Evolutionary conservation across 2,888 invertebrate genomes (phyloP), one percentile per base, ranked within the genome.

Genomic region (Callyntrura sp.): DNA sequence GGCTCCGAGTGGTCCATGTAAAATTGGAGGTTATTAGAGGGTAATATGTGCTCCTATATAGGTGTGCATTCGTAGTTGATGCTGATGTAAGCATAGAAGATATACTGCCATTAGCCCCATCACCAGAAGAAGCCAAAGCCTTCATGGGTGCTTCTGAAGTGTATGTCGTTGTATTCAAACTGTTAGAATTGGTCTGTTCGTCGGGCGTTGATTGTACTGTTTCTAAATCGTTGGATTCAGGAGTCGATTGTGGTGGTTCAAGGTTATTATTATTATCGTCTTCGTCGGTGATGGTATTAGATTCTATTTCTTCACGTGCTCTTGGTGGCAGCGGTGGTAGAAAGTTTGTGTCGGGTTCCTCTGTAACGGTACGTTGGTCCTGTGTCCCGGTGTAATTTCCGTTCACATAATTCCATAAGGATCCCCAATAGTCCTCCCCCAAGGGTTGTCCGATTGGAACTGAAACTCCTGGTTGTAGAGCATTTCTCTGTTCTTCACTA

Each of bases 221-320:
- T 43, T 90, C 85, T 43, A 90, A 60, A 73, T 90, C 89, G 20
- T 78, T 89, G 3, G 84, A 78, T 28, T 84, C 84, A 3, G 83
- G 45, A 1, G 48, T 68, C 0, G 88, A 43, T 17, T 17, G 68
- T 5, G 23, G 17, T 28, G 55, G 0, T 8, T n/a, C 6, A 45
- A 12, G 43, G 9, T 6, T n/a, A 48, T 23, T 70, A 45, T 70
- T n/a, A 55, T 68, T 51, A 55, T 68, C n/a, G 57, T 70, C 45
- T 0, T 51, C 23, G 35, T 81, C 62, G n/a, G 79, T 70, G 8
- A 51, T 1, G 9, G 35, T 28, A 43, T 35, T n/a, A 48, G 65
- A 48, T 17, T 48, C 76, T 8, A 57, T 0, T n/a, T 73, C 82
- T 73, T 83, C 76, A 0, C 76, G 82, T n/a, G 76, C 14, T 20